Conservation (phyloP, 2,888 invertebrate species). For the Lithophane semibrunnea region DNA sequence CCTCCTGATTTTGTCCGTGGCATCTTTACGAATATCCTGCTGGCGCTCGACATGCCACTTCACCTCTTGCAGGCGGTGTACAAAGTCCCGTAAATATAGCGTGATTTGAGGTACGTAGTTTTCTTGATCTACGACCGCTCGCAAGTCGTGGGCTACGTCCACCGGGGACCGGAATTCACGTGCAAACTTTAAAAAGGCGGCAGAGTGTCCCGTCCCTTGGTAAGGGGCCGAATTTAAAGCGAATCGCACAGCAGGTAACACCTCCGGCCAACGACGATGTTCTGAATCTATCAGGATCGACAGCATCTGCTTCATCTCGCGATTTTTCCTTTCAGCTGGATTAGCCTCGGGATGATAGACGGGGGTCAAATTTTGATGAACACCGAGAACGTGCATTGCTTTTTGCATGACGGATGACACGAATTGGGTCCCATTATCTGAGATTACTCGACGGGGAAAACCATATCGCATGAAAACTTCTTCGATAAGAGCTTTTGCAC, state of each 20-base stretch:
- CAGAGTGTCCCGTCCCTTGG: not conserved
- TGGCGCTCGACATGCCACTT: constrained; percentile 5
- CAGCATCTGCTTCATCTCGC: not conserved
- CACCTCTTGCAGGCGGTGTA: not conserved
- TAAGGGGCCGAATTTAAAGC: not conserved
- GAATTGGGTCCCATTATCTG: too few relatives aligned
- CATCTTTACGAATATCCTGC: constrained; percentile 4
- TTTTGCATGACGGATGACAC: too few relatives aligned
- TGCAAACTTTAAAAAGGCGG: constrained; percentile 5
- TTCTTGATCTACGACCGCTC: not conserved
- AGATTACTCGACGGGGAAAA: too few relatives aligned
- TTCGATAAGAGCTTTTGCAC: too few relatives aligned
- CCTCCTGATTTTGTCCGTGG: not conserved
- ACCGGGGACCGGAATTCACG: constrained; percentile 11
- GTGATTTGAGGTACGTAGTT: constrained; percentile 13
- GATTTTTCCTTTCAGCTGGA: not conserved
- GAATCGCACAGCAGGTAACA: not conserved
- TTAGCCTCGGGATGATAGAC: not conserved
- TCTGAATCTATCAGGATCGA: not conserved
- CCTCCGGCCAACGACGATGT: too few relatives aligned
- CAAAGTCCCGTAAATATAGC: constrained; percentile 1
- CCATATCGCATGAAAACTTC: too few relatives aligned
- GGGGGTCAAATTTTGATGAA: too few relatives aligned
- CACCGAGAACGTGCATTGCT: too few relatives aligned
- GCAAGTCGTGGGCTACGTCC: not conserved